A percentile compares a stretch with the other conserved stretches of the same genome.
phyloP scores from a whole-genome alignment of 2,888 invertebrate species.

The Acleris emargana region DNA sequence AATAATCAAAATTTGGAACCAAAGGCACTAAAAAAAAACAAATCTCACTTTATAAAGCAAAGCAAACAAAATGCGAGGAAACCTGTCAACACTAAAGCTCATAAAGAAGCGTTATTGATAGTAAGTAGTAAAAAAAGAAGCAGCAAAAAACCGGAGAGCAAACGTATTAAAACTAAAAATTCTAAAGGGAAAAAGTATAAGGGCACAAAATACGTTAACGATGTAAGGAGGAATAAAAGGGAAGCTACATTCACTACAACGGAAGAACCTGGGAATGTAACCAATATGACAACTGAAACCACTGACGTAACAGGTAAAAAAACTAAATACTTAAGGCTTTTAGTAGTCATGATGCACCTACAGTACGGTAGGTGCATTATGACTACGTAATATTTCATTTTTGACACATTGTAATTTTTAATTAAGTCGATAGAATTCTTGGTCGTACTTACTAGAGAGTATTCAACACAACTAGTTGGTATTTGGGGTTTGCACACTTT shows the following conservation, averaged over 20 bases:
- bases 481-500: too few relatives aligned
- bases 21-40: neutral
- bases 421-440: too few relatives aligned
- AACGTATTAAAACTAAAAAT: neutral
- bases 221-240: constrained; percentile 9
- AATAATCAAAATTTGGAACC: neutral
- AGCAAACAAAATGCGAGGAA: neutral
- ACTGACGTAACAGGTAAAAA: neutral
- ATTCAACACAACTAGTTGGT: too few relatives aligned
- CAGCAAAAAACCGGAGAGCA: neutral
- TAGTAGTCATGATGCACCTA: too few relatives aligned
- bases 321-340: too few relatives aligned
- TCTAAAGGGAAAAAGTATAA: constrained; percentile 6
- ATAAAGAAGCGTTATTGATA: too few relatives aligned
- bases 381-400: too few relatives aligned
- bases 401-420: too few relatives aligned
- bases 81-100: constrained; percentile 1
- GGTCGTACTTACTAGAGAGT: too few relatives aligned
- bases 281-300: neutral
- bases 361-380: too few relatives aligned
- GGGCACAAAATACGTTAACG: neutral
- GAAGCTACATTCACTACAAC: neutral
- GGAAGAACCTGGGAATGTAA: neutral
- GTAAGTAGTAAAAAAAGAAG: neutral
- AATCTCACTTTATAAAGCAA: neutral